Evolutionary conservation across 2,888 invertebrate species (phyloP), one percentile per base, ranked within the genome.

Genomic region (Oscheius sp.): DNA sequence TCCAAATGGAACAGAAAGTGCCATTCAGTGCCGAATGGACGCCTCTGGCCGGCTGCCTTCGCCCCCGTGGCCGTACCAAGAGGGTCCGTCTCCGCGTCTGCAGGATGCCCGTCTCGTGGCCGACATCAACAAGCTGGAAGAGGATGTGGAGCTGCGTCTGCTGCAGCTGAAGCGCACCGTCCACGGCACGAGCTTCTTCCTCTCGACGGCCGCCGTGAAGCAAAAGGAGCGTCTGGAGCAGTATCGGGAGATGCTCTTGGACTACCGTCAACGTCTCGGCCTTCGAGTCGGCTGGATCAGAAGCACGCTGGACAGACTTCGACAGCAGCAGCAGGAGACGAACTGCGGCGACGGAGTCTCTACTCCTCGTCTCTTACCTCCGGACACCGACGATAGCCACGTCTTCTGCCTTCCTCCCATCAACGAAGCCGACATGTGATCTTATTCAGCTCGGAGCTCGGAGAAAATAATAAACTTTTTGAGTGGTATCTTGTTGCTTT

Each of bases 101-200:
- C n/a, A 35, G 2, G 60, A 60, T n/a, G 48, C 47, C 29, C 21
- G 33, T 7, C 48, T 63, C 5, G 48, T 63, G 21, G 13, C n/a
- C 5, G 48, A 21, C 5, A n/a, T 63, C 7, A 47, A 63, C 48
- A 63, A 63, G 48, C 47, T 48, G 13, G 63, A 63, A 48, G 50
- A 47, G 11, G 63, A 63, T n/a, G 63, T 63, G 63, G 63, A 63
- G 29, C 13, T 4, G 10, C 63, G 63, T 48, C 48, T 63, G 29
- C 1, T 50, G 5, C 48, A 63, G 29, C 21, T 63, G 21, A 63
- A 63, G 48, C 2, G 48, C 5, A 50, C 50, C 47, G 63, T 63
- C 11, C 63, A 50, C 48, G 63, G 63, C 13, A 63, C 63, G 7
- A 50, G 63, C 29, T 63, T 63, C 63, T 63, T 21, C 29, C 63